These are phyloP conservation scores for Ephydatia muelleri DNA, from an alignment of 37 sponge, comb jelly and placozoan species.

Conservation along the genomic window DNA sequence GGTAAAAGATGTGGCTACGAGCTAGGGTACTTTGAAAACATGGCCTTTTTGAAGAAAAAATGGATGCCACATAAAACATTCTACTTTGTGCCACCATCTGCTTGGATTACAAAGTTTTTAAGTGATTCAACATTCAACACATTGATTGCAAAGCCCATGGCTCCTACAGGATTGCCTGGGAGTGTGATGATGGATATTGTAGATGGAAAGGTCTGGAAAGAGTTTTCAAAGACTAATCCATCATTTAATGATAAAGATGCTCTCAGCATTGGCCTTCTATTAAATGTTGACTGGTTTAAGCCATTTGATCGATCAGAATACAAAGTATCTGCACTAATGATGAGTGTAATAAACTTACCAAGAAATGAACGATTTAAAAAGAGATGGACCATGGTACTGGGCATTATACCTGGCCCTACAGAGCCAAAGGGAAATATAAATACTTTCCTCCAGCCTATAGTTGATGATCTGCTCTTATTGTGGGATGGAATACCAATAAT, in stretches of 20 bases:
- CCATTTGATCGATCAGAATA: not conserved
- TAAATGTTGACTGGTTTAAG: constrained; percentile 1
- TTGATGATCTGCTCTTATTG: not conserved
- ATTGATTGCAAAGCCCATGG: not conserved
- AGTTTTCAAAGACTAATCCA: not conserved
- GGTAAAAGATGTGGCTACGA: not conserved
- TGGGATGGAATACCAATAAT: not conserved
- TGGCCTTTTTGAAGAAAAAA: not conserved
- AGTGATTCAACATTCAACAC: not conserved
- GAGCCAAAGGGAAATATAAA: not conserved
- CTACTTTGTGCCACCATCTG: constrained; percentile 1
- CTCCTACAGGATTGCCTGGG: not conserved
- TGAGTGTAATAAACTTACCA: not conserved
- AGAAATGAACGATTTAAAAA: constrained; percentile 1
- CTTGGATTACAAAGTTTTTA: constrained; percentile 1
- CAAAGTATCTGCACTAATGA: constrained; percentile 1
- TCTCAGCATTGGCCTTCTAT: not conserved
- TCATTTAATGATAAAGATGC: not conserved
- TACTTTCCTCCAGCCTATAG: not conserved
- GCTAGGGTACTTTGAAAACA: not conserved
- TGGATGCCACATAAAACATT: not conserved
- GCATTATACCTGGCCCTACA: not conserved
- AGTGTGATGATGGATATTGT: not conserved
- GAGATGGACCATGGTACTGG: not conserved
- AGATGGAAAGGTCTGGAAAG: not conserved